phyloP scores from a whole-genome alignment of 2,888 invertebrate genomes.

The Thecocarcelia acutangulata region DNA sequence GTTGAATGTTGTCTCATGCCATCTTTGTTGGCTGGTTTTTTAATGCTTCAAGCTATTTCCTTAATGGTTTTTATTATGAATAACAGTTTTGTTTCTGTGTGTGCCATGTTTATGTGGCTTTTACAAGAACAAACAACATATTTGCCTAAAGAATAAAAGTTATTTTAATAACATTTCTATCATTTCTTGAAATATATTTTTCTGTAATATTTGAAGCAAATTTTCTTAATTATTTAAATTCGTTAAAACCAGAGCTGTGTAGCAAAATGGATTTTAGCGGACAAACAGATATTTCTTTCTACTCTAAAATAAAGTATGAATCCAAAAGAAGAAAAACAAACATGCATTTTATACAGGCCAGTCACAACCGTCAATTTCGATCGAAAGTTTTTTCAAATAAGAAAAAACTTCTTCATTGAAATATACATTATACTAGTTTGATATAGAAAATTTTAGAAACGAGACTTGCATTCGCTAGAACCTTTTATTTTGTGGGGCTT shows the following conservation, averaged over 20 bases:
- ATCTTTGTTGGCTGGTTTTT: conserved; percentile 21
- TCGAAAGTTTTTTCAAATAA: too few species aligned
- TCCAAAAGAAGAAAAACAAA: too few species aligned
- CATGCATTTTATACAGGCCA: too few species aligned
- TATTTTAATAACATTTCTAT: conserved; percentile 64
- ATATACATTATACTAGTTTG: too few species aligned
- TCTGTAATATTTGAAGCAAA: not conserved
- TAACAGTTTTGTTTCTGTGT: conserved; percentile 63
- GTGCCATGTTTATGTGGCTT: conserved; percentile 52
- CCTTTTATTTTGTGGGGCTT: too few species aligned
- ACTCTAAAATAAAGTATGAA: too few species aligned
- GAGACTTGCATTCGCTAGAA: too few species aligned
- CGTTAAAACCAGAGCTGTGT: not conserved
- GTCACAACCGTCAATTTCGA: too few species aligned
- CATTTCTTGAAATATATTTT: conserved; percentile 28
- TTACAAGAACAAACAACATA: conserved; percentile 19
- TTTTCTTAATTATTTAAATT: not conserved
- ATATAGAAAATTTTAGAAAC: too few species aligned
- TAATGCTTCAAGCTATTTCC: conserved; percentile 64
- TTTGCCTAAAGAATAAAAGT: not conserved
- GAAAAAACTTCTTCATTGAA: too few species aligned
- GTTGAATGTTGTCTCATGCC: conserved; percentile 44
- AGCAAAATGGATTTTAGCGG: too few species aligned
- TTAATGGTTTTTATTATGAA: conserved; percentile 68
- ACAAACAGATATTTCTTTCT: too few species aligned